phyloP scores from a whole-genome alignment of 2,797 vertebrate genomes.

The Rhabdomys pumilio region DNA sequence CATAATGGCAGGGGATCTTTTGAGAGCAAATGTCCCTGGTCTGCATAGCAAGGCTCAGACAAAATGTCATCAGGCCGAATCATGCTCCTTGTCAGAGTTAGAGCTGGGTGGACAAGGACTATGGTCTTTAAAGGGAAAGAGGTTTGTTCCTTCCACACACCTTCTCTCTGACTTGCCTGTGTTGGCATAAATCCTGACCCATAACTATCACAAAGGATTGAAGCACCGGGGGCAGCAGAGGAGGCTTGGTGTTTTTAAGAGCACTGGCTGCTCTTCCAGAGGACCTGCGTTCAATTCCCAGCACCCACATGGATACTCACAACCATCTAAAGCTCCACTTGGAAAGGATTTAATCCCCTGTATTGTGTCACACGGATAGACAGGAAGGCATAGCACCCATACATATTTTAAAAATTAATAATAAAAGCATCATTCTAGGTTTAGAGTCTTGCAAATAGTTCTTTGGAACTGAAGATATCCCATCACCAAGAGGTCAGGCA shows the following conservation, averaged over 20 bases:
- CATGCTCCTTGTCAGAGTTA: neutral
- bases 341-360: neutral
- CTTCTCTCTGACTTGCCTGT: neutral
- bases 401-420: neutral
- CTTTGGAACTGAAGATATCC: constrained; percentile 26
- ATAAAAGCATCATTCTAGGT: neutral
- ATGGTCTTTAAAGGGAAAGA: constrained; percentile 21
- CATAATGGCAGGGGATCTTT: neutral
- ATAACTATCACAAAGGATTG: neutral
- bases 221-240: neutral
- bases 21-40: neutral
- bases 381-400: neutral
- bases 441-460: neutral
- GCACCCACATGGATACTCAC: neutral
- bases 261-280: neutral
- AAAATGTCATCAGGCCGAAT: neutral
- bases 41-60: neutral
- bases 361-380: neutral
- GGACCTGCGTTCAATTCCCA: neutral
- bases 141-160: neutral
- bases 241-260: neutral
- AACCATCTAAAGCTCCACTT: neutral
- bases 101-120: neutral
- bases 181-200: neutral
- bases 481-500: neutral